Evolutionary conservation across 2,113 vertebrate genomes (phyloP).

Genomic region (Lynx canadensis): DNA sequence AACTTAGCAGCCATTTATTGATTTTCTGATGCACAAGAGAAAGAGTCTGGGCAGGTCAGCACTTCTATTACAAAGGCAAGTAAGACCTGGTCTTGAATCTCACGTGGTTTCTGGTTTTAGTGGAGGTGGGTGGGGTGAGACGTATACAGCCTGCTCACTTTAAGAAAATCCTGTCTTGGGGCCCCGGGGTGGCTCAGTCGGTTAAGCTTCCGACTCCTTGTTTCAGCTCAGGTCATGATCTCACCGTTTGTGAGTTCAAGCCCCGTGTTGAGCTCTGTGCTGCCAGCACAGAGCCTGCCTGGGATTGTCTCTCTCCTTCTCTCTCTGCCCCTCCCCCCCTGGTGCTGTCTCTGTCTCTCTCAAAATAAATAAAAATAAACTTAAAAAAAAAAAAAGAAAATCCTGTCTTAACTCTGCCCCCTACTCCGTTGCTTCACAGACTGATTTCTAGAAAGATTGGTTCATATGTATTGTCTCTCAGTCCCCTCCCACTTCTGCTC

Average conservation of each 20-base stretch:
- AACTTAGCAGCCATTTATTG: conserved; percentile 11
- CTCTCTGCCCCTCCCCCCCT: too few species aligned
- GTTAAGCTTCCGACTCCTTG: too few species aligned
- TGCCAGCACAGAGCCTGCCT: too few species aligned
- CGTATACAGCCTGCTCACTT: background rate
- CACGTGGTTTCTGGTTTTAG: background rate
- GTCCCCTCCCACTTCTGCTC: background rate
- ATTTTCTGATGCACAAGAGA: background rate
- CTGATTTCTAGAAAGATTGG: background rate
- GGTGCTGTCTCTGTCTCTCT: too few species aligned
- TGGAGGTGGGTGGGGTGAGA: too few species aligned
- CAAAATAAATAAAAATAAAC: too few species aligned
- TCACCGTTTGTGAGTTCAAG: too few species aligned
- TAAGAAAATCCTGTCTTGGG: background rate
- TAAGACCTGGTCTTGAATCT: background rate
- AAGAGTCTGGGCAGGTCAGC: background rate
- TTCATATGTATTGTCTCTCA: background rate
- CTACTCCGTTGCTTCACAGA: background rate
- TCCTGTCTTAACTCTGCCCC: background rate
- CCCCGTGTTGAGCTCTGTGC: too few species aligned
- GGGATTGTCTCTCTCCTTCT: too few species aligned
- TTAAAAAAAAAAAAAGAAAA: too few species aligned
- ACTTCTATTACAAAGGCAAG: background rate
- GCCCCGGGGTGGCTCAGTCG: too few species aligned
- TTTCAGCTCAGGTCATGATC: too few species aligned